Evolutionary conservation across 1,140 invertebrate genomes (phyloP).

Genomic region (Tigriopus japonicus): DNA sequence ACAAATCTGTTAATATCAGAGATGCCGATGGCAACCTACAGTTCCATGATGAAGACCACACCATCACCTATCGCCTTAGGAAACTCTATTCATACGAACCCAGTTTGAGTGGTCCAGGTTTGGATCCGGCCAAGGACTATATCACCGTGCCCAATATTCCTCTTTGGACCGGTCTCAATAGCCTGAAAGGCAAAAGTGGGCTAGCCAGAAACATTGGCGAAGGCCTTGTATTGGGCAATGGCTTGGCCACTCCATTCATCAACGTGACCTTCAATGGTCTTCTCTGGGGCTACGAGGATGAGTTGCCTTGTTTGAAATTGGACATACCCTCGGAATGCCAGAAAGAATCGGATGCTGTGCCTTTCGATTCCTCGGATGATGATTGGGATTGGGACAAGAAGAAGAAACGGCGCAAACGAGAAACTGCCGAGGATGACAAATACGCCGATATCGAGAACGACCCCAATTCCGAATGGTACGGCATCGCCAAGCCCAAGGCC

Average conservation of each 20-base stretch:
- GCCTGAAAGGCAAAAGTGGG: neutral
- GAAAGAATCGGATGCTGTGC: neutral
- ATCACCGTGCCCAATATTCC: slow-evolving; percentile 11
- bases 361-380: neutral
- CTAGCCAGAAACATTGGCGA: neutral
- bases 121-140: neutral
- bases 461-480: neutral
- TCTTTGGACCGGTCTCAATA: neutral
- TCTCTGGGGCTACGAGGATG: slow-evolving; percentile 9
- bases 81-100: slow-evolving; percentile 2
- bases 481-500: slow-evolving; percentile 4
- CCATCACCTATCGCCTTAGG: slow-evolving; percentile 18
- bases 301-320: slow-evolving; percentile 3
- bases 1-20: slow-evolving; percentile 22
- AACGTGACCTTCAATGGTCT: slow-evolving; percentile 9
- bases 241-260: neutral
- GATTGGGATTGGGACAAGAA: neutral
- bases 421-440: neutral
- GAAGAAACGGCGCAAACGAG: too few relatives aligned
- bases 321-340: neutral
- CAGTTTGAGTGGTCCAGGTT: neutral
- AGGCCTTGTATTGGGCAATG: neutral
- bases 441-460: neutral
- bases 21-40: slow-evolving; percentile 17
- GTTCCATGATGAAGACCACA: slow-evolving; percentile 18